Conservation (phyloP, 2,113 vertebrate species). For the Illadopsis cleaveri region DNA sequence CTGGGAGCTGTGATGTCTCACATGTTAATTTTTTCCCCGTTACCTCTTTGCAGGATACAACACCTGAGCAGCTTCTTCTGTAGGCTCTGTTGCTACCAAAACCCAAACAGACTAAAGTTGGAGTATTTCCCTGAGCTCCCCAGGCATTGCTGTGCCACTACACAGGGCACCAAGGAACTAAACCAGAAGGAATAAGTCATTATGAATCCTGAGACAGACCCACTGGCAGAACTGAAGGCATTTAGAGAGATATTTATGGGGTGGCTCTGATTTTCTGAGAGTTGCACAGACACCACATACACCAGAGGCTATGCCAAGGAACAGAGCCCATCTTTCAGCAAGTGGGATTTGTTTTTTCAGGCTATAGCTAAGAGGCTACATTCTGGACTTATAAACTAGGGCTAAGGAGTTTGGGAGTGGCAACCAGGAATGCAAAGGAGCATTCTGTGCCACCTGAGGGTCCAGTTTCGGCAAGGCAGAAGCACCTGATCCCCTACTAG, state of each 20-base stretch:
- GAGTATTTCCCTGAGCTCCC: not conserved
- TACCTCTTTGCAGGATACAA: not conserved
- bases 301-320: not conserved
- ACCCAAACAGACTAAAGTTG: not conserved
- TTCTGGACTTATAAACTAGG: not conserved
- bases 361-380: not conserved
- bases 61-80: not conserved
- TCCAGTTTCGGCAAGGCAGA: not conserved
- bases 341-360: not conserved
- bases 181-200: not conserved
- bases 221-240: not conserved
- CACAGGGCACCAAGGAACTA: not conserved
- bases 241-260: not conserved
- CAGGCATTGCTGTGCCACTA: not conserved
- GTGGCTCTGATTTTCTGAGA: not conserved
- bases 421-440: not conserved
- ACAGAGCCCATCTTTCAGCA: not conserved
- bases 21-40: not conserved
- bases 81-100: not conserved
- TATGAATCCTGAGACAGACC: not conserved
- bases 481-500: not conserved
- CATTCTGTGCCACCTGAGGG: not conserved
- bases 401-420: not conserved
- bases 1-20: not conserved
- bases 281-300: not conserved